Conservation (phyloP, 2,797 vertebrate species). For the Cuniculus paca region DNA sequence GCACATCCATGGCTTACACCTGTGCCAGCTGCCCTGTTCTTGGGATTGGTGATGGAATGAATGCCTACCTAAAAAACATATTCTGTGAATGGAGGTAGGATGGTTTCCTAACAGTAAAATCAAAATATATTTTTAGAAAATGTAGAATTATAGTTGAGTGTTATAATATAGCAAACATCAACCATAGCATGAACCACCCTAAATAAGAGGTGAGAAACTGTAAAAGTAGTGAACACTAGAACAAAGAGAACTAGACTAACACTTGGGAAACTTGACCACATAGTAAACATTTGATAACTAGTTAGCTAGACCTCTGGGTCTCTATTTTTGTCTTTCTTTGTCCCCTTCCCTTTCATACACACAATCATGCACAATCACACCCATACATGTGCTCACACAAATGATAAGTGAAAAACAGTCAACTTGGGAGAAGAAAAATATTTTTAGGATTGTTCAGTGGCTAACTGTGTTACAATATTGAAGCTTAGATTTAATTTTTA, state of each 20-base stretch:
- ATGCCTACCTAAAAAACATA: neutral
- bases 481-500: neutral
- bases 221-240: neutral
- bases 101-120: neutral
- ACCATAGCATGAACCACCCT: neutral
- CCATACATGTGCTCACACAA: neutral
- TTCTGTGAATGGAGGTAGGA: neutral
- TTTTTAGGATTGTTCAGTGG: neutral
- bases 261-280: neutral
- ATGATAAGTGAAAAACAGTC: neutral
- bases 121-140: neutral
- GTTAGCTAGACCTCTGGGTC: neutral
- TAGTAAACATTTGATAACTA: neutral
- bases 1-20: neutral
- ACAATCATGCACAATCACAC: neutral
- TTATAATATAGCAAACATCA: neutral
- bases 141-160: neutral
- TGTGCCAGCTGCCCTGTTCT: neutral
- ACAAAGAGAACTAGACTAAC: neutral
- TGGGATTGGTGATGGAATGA: neutral
- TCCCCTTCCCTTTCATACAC: neutral
- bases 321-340: neutral
- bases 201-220: neutral
- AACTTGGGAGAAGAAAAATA: neutral
- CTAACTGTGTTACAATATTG: conserved; percentile 22